Percentiles rank a stretch among this genome's conserved stretches.
phyloP scores from a whole-genome alignment of 2,797 vertebrate species.

The Pampus argenteus region DNA sequence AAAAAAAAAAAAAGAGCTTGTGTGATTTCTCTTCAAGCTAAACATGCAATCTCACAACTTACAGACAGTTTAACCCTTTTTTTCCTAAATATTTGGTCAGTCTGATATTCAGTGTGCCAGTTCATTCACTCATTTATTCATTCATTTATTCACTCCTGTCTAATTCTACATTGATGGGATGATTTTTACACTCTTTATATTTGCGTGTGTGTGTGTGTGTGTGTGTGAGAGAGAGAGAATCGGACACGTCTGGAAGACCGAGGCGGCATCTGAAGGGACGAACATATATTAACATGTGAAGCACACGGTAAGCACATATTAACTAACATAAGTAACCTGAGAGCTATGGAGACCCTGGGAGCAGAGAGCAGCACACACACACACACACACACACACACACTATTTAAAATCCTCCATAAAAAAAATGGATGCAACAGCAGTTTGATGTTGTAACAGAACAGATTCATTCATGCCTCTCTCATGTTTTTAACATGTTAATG shows the following conservation, averaged over 20 bases:
- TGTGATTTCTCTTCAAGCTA: constrained; percentile 62
- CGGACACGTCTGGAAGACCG: constrained; percentile 78
- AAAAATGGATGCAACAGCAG: constrained; percentile 47
- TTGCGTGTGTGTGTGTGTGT: constrained; percentile 29
- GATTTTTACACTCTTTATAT: constrained; percentile 15
- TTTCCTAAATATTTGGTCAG: constrained; percentile 40
- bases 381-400: constrained; percentile 16
- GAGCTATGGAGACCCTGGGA: constrained; percentile 83
- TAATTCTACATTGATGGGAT: constrained; percentile 16
- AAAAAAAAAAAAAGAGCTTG: constrained; percentile 48
- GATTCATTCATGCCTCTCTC: constrained; percentile 41
- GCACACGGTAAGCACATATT: constrained; percentile 62
- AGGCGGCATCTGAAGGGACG: constrained; percentile 64
- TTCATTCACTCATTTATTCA: constrained; percentile 10
- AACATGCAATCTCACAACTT: constrained; percentile 69
- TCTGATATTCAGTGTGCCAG: constrained; percentile 21
- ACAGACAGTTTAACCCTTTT: constrained; percentile 10
- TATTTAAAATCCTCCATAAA: constrained; percentile 39
- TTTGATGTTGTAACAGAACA: constrained; percentile 56
- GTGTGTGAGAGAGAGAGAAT: constrained; percentile 16
- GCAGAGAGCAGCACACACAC: constrained; percentile 52
- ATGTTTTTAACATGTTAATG: too few relatives aligned
- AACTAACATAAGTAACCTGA: constrained; percentile 79
- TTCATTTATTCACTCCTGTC: constrained; percentile 6
- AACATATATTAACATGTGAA: constrained; percentile 49